Evolutionary conservation across 2,888 invertebrate species (phyloP), one percentile per base, ranked within the genome.

Genomic region (Macrosiphum euphorbiae): DNA sequence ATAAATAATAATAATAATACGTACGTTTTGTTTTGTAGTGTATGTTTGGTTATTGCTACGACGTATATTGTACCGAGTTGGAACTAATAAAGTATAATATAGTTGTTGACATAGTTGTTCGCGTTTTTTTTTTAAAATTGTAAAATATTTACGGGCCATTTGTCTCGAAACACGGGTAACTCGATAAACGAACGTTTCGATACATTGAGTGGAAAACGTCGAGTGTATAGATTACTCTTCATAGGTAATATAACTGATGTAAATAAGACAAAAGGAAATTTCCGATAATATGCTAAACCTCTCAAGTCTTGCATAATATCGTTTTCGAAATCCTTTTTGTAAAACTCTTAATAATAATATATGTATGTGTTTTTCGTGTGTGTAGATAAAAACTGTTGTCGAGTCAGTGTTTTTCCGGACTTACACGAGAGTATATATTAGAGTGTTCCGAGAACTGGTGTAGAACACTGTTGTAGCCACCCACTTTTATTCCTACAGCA

Each of bases 381-480:
- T n/a, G 67, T 13, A 67, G n/a, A 67, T n/a, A n/a, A 67, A 67
- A 67, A 67, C 61, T 67, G 67, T 67, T 67, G 67, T n/a, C n/a
- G 67, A 67, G 4, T n/a, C 67, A 4, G 13, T n/a, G 67, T n/a
- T 67, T 67, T 61, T 58, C 1, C 61, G 10, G 28, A 28, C 44
- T 58, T 28, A 28, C 28, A 10, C 61, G 28, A 61, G 61, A 61
- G 28, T 52, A 52, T 52, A 52, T 13, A 3, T n/a, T 67, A n/a
- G 1, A 67, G n/a, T n/a, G 67, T 67, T 5, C 16, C 5, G 13
- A 67, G 67, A n/a, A n/a, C 13, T 67, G 13, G 13, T n/a, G 67
- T n/a, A 16, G 67, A n/a, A n/a, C 67, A n/a, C 67, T n/a, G n/a
- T 16, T 28, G 28, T 13, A 61, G 13, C 13, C 16, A 13, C 13